A percentile compares a stretch with the other conserved stretches of the same genome.
phyloP scores from a whole-genome alignment of 2,113 vertebrate genomes.

The Emydura subglobosa region DNA sequence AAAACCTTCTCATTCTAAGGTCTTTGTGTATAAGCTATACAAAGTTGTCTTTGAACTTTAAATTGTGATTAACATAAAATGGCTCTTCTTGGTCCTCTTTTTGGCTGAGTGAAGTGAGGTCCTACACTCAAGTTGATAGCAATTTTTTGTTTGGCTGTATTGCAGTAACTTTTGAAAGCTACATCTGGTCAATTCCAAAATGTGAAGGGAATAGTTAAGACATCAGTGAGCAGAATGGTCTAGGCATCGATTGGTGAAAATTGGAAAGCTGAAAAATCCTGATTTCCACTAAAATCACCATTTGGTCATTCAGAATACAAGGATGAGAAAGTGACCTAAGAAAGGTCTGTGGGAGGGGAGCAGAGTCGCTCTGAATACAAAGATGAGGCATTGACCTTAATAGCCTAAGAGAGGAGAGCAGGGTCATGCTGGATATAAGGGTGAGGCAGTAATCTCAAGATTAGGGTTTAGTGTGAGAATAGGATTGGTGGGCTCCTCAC shows the following conservation, averaged over 20 bases:
- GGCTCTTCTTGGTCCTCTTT: background rate
- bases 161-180: background rate
- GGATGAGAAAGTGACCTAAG: background rate
- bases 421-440: background rate
- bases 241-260: background rate
- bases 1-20: rapidly evolving
- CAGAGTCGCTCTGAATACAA: background rate
- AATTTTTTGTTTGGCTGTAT: background rate
- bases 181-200: background rate
- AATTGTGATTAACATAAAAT: background rate
- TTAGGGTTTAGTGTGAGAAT: background rate
- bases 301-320: background rate
- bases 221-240: background rate
- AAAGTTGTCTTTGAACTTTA: background rate
- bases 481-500: background rate
- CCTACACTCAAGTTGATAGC: too few species aligned
- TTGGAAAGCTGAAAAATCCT: rapidly evolving
- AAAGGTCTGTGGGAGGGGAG: background rate
- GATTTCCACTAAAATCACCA: background rate
- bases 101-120: background rate
- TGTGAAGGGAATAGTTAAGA: background rate
- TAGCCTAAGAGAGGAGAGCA: background rate
- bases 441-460: background rate
- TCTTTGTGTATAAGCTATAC: background rate
- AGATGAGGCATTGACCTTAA: background rate